Base-by-base conservation (phyloP, 1,140 invertebrate species). In the Diachasmimorpha longicaudata region DNA sequence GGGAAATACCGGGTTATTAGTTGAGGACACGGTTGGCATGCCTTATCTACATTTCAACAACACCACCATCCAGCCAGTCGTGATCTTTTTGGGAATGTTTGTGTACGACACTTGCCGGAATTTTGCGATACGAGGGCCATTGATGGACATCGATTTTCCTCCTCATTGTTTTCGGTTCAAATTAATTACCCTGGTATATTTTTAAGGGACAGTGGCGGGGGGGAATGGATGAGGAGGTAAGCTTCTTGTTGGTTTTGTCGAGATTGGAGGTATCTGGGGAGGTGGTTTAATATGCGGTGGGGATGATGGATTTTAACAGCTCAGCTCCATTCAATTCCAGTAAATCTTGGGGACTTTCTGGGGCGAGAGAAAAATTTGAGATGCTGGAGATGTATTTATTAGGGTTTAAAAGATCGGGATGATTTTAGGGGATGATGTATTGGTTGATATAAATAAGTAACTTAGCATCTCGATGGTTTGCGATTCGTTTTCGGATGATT, bases 21-120 rank as follows among this genome's bases (percentile, higher is more conserved):
- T 63, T 63, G 58, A 25, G 58, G 58, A 63, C 58, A 63, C 58
- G 58, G 66, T 69, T 25, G 36, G 68, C 69, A 76, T 76, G 55
- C 55, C 74, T 76, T 76, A 76, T 76, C 74, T 76, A 42, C 16
- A 68, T 75, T 70, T 58, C 31, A 37, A 68, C 66, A 14, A 37
- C 0, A 68, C 31, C 19, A 9, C 5, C 3, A 31, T 13, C 11
- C 25, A 25, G 31, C 10, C 25, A 31, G 11, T 14, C 11, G 11
- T 39, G 25, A 13, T 68, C 36, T 39, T 68, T 39, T 19, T 36
- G 2, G 16, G 9, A 39, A 39, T 19, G 11, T 4, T 68, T 68
- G 31, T 68, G n/a, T 39, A 39, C 36, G 36, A 39, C 66, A 39
- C 66, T 68, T 11, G 0, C 13, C 4, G 19, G 0, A 21, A 31